Evolutionary conservation across 2,888 invertebrate species (phyloP), one percentile per base, ranked within the genome.

Genomic region (Hyppa rectilinea): DNA sequence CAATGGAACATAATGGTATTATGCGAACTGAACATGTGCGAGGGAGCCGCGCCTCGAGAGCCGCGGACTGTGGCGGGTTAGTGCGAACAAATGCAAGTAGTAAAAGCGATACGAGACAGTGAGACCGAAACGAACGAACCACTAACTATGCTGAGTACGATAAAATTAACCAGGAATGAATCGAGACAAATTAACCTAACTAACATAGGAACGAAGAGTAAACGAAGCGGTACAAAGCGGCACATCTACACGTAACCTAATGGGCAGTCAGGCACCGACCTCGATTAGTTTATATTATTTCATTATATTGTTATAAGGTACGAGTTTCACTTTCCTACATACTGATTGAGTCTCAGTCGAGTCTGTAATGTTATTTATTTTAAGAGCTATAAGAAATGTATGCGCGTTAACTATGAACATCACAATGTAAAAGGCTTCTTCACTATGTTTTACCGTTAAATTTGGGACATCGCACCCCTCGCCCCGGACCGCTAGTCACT

Each of bases 371-470:
- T 81, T 77, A 74, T 74, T 89, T 87, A 91, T 89, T 79, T 91
- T 90, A 90, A 94, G 91, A 92, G 91, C 93, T 94, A 93, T 90
- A 89, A 93, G 90, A 93, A 91, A 92, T 93, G 94, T 95, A 93
- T 92, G 92, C 92, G 92, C 89, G 91, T 91, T 91, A 94, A 87
- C 92, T 95, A 95, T 94, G 91, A 94, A 92, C 93, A 95, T 94
- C 94, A 94, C 94, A 94, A 90, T 93, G 94, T 93, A 92, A 92
- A 94, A 93, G 92, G 90, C 90, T 86, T 90, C 87, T 81, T 88
- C 77, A 90, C 91, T 94, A 94, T 93, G 88, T 89, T 91, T 93
- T 92, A 92, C 90, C 87, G 90, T 92, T 91, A 94, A 81, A 91
- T 92, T 93, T 92, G 91, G 90, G 90, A 91, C 91, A 88, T 89